These are phyloP conservation scores for Cephus nigrinus DNA, from an alignment of 2,888 invertebrate genomes.

Conservation along the genomic window DNA sequence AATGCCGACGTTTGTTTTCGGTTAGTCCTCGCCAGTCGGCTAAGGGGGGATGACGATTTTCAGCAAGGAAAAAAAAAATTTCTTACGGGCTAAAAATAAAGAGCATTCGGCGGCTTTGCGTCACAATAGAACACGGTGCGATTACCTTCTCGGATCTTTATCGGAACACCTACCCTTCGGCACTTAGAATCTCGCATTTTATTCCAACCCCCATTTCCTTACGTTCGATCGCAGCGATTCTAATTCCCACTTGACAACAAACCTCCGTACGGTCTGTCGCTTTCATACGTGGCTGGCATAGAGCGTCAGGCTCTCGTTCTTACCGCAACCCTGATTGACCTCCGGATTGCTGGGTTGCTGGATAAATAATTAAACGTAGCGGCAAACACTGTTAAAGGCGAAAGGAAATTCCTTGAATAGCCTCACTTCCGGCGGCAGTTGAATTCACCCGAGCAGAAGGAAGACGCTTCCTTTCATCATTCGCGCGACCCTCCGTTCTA, in stretches of 20 bases:
- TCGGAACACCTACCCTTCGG: neutral
- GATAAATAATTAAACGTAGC: neutral
- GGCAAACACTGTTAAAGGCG: neutral
- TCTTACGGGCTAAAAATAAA: neutral
- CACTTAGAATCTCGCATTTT: neutral
- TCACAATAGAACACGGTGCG: neutral
- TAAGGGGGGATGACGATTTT: neutral
- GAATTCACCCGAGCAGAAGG: neutral
- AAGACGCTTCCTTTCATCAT: neutral
- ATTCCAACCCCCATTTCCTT: neutral
- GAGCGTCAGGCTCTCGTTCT: neutral
- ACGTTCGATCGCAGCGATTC: neutral
- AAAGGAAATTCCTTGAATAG: conserved; percentile 1
- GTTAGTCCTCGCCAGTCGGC: conserved; percentile 10
- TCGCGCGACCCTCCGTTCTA: neutral
- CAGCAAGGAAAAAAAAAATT: neutral
- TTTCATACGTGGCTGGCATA: neutral
- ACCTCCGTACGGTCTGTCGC: neutral
- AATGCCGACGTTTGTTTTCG: conserved; percentile 38
- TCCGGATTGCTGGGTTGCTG: neutral
- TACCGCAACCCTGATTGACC: neutral
- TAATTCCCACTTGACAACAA: neutral
- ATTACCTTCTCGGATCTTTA: neutral
- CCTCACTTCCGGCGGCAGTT: neutral
- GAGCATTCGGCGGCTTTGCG: neutral